These are phyloP conservation scores for Nesidiocoris tenuis DNA, from an alignment of 2,888 invertebrate genomes.

Conservation along the genomic window DNA sequence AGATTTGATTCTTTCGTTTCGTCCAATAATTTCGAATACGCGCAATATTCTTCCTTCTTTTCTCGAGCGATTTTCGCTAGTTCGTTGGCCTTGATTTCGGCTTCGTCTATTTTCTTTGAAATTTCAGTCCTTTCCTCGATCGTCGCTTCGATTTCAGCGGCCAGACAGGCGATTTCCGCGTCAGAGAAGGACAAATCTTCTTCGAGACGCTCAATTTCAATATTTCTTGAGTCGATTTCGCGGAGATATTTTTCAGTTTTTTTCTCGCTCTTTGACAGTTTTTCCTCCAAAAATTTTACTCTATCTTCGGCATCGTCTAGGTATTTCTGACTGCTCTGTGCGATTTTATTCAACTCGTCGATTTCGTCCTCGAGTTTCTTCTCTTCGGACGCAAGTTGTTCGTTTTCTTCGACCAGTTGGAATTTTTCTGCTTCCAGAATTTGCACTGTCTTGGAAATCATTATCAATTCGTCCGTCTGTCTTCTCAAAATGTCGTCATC, in stretches of 20 bases:
- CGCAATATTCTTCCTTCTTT: conserved; percentile 1
- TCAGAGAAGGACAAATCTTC: not conserved
- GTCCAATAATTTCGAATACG: not conserved
- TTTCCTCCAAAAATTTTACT: not conserved
- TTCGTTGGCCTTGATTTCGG: not conserved
- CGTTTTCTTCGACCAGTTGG: not conserved
- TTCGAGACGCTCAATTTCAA: not conserved
- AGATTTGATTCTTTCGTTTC: not conserved
- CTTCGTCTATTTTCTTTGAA: not conserved
- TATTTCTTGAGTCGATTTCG: conserved; percentile 8
- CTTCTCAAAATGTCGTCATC: conserved; percentile 18
- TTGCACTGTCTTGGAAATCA: not conserved
- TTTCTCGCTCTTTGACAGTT: not conserved
- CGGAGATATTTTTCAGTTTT: conserved; percentile 2
- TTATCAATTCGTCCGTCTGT: conserved; percentile 1
- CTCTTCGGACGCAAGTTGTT: not conserved
- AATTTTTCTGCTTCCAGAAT: not conserved
- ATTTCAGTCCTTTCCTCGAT: not conserved
- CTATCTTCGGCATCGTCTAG: not conserved
- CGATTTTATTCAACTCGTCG: not conserved
- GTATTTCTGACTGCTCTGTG: not conserved
- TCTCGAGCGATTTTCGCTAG: not conserved
- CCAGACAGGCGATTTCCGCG: not conserved
- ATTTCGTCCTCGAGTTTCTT: not conserved
- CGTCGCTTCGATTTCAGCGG: not conserved